These are phyloP conservation scores for Pygmarrhopalites habei DNA, from an alignment of 1,140 invertebrate genomes.

Conservation along the genomic window DNA sequence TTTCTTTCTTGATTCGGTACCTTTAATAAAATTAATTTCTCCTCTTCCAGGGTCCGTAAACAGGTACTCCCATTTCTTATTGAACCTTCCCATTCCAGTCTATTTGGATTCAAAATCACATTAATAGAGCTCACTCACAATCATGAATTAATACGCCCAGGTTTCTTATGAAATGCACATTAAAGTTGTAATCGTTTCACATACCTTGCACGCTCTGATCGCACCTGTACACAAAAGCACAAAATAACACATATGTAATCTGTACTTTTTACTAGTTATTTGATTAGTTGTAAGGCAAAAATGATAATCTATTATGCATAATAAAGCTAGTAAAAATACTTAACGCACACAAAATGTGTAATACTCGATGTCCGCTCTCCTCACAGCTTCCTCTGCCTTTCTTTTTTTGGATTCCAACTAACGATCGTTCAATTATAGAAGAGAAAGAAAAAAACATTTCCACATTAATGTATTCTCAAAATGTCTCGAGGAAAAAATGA, in stretches of 20 bases:
- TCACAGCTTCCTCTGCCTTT: constrained; percentile 81
- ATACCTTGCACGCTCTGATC: constrained; percentile 75
- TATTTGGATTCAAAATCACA: constrained; percentile 37
- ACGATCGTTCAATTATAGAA: no score
- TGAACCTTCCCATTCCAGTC: constrained; percentile 84
- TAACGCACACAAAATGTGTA: constrained; percentile 82
- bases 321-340: no score
- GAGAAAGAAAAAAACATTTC: constrained; percentile 28
- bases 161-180: neutral
- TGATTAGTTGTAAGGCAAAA: no score
- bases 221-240: no score
- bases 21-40: constrained; percentile 75
- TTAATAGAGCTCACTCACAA: neutral
- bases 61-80: constrained; percentile 65
- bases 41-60: constrained; percentile 77
- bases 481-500: no score
- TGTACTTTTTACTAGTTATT: no score
- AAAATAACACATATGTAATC: no score
- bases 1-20: no score
- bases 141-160: neutral
- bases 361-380: constrained; percentile 87
- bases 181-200: no score
- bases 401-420: constrained; percentile 77
- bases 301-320: no score
- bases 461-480: constrained; percentile 5